A percentile compares a stretch with the other conserved stretches of the same genome.
Conservation (phyloP, 2,797 vertebrate genomes). For the Sebastes diploproa region DNA sequence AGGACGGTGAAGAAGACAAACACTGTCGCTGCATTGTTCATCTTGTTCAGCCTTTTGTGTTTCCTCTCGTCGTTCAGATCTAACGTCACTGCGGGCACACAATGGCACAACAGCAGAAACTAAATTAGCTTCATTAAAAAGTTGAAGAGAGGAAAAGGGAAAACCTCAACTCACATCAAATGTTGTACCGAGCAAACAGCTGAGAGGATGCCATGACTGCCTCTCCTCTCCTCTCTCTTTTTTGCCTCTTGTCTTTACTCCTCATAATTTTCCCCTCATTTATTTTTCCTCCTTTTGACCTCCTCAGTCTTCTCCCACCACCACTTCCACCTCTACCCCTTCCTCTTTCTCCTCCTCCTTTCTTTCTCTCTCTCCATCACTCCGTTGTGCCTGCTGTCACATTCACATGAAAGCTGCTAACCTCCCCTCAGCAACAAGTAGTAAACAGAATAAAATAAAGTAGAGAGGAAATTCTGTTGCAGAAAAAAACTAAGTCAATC, state of each 20-base stretch:
- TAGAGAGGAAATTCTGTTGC: background rate
- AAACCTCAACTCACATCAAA: too few species aligned
- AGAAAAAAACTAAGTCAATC: background rate
- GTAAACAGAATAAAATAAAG: background rate
- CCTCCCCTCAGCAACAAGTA: constrained; percentile 13
- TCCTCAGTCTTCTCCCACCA: background rate
- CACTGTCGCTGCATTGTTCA: constrained; percentile 85
- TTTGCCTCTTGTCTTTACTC: background rate
- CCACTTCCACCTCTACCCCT: too few species aligned
- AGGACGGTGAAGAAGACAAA: constrained; percentile 88
- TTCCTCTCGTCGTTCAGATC: constrained; percentile 87
- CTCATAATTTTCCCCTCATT: background rate
- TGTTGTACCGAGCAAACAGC: constrained; percentile 63
- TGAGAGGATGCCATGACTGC: constrained; percentile 63
- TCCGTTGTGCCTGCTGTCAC: too few species aligned
- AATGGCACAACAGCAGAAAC: background rate
- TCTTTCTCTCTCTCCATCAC: too few species aligned
- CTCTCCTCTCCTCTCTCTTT: background rate
- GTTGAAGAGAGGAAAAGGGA: too few species aligned
- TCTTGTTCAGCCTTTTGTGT: constrained; percentile 80
- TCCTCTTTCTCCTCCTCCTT: too few species aligned
- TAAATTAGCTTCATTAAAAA: background rate
- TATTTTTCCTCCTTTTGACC: background rate
- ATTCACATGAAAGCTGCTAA: background rate
- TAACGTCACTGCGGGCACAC: constrained; percentile 78